Evolutionary conservation across 2,797 vertebrate species (phyloP), one percentile per base, ranked within the genome.

Genomic region (Caiman crocodilus): DNA sequence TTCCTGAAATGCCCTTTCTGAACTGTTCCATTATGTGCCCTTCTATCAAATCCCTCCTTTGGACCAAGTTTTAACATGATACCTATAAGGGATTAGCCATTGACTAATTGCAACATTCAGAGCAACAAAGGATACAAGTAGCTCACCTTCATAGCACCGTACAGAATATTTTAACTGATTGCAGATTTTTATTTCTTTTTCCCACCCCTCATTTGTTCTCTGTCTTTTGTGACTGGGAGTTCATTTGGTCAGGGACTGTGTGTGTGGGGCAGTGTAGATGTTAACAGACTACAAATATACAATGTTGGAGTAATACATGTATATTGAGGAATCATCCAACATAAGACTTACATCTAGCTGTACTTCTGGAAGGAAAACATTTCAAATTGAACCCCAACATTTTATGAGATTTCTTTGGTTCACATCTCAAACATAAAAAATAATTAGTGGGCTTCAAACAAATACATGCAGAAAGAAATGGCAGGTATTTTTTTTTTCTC

Each of bases 391-490:
- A 26, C 23, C 25, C 63, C 60, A 15, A 14, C 5, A 57, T 78
- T 58, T 79, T 76, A 30, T 35, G 55, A 76, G 81, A 81, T 4
- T 84, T 84, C 59, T 82, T 79, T 74, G 64, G 18, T 92, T 82
- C 11, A n/a, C 11, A 91, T 84, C 32, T 92, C 50, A 84, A 81
- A 82, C 84, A 28, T 63, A 17, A 80, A 79, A 91, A 95, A 82
- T 78, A 64, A 69, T 82, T 89, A 26, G 14, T 59, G 6, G 61
- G 65, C 69, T 91, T 94, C 58, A 69, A 94, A 91, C 55, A 79
- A 15, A 28, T 82, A 64, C 0, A 1, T 61, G 28, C 32, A 89
- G 80, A 84, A 91, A 90, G 35, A 12, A 73, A 87, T 90, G 10
- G 5, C 18, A 90, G 73, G 65, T 80, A 81, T 55, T 91, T 85